A percentile compares a stretch with the other conserved stretches of the same genome.
phyloP scores from a whole-genome alignment of 1,140 invertebrate genomes.

The Eriosoma lanigerum region DNA sequence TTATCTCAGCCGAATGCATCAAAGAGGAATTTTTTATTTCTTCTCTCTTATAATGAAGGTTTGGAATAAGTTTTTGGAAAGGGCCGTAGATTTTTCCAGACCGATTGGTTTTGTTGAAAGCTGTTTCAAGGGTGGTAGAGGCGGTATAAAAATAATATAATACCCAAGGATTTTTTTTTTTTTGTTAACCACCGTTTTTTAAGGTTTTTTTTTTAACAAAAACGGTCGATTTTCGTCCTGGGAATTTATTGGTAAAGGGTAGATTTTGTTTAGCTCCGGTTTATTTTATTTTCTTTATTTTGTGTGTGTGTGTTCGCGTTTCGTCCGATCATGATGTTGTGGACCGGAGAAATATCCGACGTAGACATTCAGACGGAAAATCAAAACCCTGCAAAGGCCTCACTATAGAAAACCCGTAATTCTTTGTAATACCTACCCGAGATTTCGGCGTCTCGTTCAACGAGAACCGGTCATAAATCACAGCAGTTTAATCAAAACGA shows the following conservation, averaged over 20 bases:
- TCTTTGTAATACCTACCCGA: slow-evolving; percentile 20
- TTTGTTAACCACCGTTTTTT: background rate
- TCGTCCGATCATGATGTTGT: too few species aligned
- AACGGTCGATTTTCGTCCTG: background rate
- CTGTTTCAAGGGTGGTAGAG: background rate
- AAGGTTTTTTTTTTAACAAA: background rate
- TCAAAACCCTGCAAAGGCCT: slow-evolving; percentile 10
- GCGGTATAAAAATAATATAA: background rate
- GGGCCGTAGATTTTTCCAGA: background rate
- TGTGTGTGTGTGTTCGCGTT: too few species aligned
- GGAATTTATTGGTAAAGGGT: background rate
- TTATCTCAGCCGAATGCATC: too few species aligned
- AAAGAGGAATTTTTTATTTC: too few species aligned
- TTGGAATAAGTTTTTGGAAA: background rate
- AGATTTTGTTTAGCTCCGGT: background rate
- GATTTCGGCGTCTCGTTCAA: slow-evolving; percentile 13
- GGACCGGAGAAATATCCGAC: background rate
- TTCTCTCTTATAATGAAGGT: too few species aligned
- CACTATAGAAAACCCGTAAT: slow-evolving; percentile 6
- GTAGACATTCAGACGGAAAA: background rate
- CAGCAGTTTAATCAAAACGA: slow-evolving; percentile 48
- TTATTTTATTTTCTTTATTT: background rate
- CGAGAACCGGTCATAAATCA: slow-evolving; percentile 44
- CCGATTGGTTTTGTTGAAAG: background rate
- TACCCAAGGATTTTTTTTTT: background rate